phyloP scores from a whole-genome alignment of 37 sponge, comb jelly and placozoan species.

The Oopsacas minuta region DNA sequence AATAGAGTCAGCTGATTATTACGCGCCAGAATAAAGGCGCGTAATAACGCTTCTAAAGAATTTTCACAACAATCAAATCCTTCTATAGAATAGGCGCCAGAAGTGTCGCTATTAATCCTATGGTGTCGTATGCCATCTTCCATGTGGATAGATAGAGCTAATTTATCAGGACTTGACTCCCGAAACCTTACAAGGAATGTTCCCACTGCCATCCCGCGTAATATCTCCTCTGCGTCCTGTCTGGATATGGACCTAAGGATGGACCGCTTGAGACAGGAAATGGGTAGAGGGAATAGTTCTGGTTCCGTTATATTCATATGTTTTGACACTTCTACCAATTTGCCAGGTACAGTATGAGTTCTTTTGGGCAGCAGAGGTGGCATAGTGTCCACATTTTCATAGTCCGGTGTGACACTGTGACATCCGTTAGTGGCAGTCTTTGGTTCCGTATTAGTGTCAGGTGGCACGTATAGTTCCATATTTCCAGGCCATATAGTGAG shows the following conservation, averaged over 20 bases:
- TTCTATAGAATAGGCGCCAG: not conserved
- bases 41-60: not conserved
- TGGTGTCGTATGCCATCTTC: not conserved
- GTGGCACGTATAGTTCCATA: not conserved
- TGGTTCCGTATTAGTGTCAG: not conserved
- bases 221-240: not conserved
- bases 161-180: not conserved
- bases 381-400: not conserved
- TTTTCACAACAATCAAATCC: not conserved
- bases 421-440: not conserved
- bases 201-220: not conserved
- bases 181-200: not conserved
- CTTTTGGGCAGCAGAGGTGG: not conserved
- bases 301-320: not conserved
- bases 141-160: not conserved
- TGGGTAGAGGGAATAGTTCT: not conserved
- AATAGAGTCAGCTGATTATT: not conserved
- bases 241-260: not conserved
- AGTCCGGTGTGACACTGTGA: not conserved
- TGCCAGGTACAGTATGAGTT: not conserved
- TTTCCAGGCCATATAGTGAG: not conserved
- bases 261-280: not conserved
- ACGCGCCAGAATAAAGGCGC: not conserved
- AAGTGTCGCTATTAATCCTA: not conserved
- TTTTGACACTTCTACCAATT: not conserved